A percentile compares a stretch with the other conserved stretches of the same genome.
Evolutionary conservation across 2,113 vertebrate species (phyloP).

Genomic region (Cricetomys ansorgei): DNA sequence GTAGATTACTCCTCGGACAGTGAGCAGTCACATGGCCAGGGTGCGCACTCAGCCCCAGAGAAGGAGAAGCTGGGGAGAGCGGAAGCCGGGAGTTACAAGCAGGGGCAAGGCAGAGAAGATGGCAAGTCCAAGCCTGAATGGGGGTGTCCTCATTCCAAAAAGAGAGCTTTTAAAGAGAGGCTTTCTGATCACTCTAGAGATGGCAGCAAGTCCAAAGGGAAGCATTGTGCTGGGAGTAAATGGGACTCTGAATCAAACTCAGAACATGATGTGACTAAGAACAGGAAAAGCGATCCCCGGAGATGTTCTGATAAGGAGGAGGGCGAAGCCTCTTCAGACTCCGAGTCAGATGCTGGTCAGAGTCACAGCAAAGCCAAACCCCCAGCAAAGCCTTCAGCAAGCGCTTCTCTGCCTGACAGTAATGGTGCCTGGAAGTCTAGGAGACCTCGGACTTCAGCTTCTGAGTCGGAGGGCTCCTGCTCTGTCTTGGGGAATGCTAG

Average conservation of each 20-base stretch:
- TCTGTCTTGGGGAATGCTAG: slow-evolving; percentile 76
- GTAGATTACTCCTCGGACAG: slow-evolving; percentile 83
- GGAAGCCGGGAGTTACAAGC: slow-evolving; percentile 75
- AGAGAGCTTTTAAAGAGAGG: slow-evolving; percentile 79
- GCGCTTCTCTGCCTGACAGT: slow-evolving; percentile 28
- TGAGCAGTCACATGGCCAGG: slow-evolving; percentile 73
- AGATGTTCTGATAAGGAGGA: slow-evolving; percentile 94
- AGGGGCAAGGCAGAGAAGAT: slow-evolving; percentile 79
- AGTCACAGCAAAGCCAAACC: slow-evolving; percentile 76
- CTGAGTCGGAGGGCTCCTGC: slow-evolving; percentile 80
- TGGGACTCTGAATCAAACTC: slow-evolving; percentile 94
- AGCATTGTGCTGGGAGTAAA: slow-evolving; percentile 85
- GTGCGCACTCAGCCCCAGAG: slow-evolving; percentile 58
- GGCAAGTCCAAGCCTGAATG: slow-evolving; percentile 83
- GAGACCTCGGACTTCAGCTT: slow-evolving; percentile 66
- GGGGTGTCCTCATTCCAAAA: slow-evolving; percentile 86
- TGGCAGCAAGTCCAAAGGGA: slow-evolving; percentile 81
- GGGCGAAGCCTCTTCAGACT: slow-evolving; percentile 95
- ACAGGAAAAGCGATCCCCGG: slow-evolving; percentile 74
- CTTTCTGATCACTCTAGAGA: slow-evolving; percentile 71
- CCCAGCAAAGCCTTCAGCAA: slow-evolving; percentile 65
- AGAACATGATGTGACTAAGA: slow-evolving; percentile 83
- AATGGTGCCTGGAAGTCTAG: slow-evolving; percentile 57
- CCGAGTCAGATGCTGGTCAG: slow-evolving; percentile 86
- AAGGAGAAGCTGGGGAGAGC: slow-evolving; percentile 67